These are phyloP conservation scores for Acrocera orbiculus DNA, from an alignment of 2,888 invertebrate genomes.

Conservation along the genomic window DNA sequence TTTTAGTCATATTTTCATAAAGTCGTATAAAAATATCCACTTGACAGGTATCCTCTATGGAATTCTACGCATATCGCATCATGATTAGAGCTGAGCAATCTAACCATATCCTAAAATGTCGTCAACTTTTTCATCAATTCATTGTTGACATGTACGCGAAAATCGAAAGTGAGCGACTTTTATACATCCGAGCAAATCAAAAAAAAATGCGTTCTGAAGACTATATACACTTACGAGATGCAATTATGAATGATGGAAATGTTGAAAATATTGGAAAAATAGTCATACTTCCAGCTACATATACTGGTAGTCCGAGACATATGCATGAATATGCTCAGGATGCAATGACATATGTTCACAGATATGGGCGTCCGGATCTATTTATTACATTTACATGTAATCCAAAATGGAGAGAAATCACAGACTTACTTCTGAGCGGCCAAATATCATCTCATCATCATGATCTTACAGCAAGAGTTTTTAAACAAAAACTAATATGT, in stretches of 20 bases:
- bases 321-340: slow-evolving; percentile 9
- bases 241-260: neutral
- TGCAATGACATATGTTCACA: no score
- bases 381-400: slow-evolving; percentile 8
- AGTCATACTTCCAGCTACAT: slow-evolving; percentile 8
- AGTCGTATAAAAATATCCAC: no score
- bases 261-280: neutral
- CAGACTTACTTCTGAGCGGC: neutral
- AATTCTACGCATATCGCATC: slow-evolving; percentile 5
- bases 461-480: slow-evolving; percentile 1
- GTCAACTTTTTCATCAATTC: neutral
- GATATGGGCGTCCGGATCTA: slow-evolving; percentile 6
- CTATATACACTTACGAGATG: slow-evolving; percentile 4
- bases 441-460: neutral
- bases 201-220: slow-evolving; percentile 1
- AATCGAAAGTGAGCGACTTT: slow-evolving; percentile 5
- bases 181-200: slow-evolving; percentile 2
- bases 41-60: neutral
- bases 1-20: no score
- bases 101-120: slow-evolving; percentile 5
- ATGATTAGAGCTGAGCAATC: slow-evolving; percentile 4
- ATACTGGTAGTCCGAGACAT: slow-evolving; percentile 8
- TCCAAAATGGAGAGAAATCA: neutral
- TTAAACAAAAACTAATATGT: slow-evolving; percentile 2
- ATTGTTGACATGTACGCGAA: slow-evolving; percentile 5